Evolutionary conservation across 2,113 vertebrate species (phyloP).

Genomic region (Astur gentilis): DNA sequence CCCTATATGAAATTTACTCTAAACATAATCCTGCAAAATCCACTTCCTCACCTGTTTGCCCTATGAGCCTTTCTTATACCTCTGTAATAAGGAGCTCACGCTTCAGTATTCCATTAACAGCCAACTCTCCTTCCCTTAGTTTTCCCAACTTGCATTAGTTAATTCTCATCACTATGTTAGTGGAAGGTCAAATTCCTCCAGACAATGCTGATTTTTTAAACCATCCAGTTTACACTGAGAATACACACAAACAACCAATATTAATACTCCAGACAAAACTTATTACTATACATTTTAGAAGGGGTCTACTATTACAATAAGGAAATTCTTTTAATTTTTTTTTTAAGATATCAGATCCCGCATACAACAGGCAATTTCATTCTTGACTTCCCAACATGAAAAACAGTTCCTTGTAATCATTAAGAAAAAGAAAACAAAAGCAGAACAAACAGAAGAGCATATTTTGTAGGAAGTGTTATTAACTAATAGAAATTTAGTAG

Average conservation of each 20-base stretch:
- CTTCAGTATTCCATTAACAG: background rate
- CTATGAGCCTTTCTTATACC: background rate
- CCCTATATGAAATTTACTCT: background rate
- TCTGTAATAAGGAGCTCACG: background rate
- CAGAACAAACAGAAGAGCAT: background rate
- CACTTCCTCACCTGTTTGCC: background rate
- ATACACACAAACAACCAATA: background rate
- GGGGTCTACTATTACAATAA: background rate
- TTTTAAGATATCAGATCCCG: background rate
- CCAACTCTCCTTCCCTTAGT: background rate
- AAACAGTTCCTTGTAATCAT: background rate
- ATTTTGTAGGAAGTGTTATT: background rate
- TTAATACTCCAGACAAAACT: background rate
- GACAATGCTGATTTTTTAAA: background rate
- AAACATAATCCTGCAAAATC: background rate
- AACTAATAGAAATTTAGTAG: background rate
- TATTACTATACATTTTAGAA: background rate
- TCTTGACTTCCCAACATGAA: background rate
- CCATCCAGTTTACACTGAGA: background rate
- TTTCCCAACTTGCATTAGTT: background rate
- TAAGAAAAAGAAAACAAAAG: background rate
- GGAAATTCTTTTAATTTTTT: background rate
- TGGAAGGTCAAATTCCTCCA: background rate
- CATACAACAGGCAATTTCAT: background rate
- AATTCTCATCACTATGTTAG: background rate